Evolutionary conservation across 2,797 vertebrate genomes (phyloP).

Genomic region (Masticophis lateralis): DNA sequence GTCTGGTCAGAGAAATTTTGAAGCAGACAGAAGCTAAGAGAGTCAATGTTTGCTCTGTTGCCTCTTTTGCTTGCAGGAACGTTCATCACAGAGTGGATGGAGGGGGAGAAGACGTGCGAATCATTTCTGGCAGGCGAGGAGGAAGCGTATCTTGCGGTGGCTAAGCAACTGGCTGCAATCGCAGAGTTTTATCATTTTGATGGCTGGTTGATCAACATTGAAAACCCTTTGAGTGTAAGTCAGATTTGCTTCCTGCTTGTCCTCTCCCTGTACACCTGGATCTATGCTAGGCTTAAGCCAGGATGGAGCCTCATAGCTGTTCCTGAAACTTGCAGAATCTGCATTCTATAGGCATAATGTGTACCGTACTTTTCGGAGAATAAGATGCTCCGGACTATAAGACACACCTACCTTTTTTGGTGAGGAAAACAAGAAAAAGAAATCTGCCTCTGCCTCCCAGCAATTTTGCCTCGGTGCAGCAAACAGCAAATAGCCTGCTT

Average conservation of each 20-base stretch:
- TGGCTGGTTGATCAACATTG: conserved; percentile 93
- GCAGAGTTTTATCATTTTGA: conserved; percentile 84
- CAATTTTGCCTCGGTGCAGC: no score
- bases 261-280: no score
- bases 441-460: no score
- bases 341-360: neutral
- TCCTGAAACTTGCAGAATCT: neutral
- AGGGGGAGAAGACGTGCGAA: conserved; percentile 78
- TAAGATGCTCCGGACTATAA: no score
- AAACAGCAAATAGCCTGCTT: no score
- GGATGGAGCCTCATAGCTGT: neutral
- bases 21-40: fast-evolving
- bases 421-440: no score
- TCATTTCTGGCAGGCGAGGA: conserved; percentile 78
- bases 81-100: conserved; percentile 90
- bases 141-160: conserved; percentile 74
- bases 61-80: conserved; percentile 76
- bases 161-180: conserved; percentile 84
- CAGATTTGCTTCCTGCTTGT: fast-evolving
- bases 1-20: neutral
- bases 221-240: conserved; percentile 89
- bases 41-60: fast-evolving
- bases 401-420: no score
- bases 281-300: neutral
- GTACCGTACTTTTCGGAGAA: no score